A percentile compares a stretch with the other conserved stretches of the same genome.
Evolutionary conservation across 2,797 vertebrate genomes (phyloP).

Genomic region (Peromyscus nudipes): DNA sequence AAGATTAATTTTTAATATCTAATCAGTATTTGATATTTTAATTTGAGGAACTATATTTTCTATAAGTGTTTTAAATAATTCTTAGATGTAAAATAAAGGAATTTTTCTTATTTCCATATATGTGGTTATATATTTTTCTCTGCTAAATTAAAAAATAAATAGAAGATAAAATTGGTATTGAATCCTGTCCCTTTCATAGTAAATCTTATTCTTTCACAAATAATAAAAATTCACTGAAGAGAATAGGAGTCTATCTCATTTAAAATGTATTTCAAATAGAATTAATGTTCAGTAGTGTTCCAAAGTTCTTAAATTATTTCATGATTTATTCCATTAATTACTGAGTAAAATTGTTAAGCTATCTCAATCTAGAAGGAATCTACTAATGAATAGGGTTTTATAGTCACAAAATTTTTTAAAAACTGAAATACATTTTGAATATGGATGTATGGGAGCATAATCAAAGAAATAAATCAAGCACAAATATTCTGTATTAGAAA

Average conservation of each 20-base stretch:
- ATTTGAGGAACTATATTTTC: background rate
- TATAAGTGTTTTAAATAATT: background rate
- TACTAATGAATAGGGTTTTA: background rate
- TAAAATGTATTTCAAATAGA: constrained; percentile 11
- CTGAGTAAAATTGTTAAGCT: background rate
- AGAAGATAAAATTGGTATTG: constrained; percentile 5
- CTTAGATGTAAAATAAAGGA: background rate
- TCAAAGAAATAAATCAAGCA: background rate
- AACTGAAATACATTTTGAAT: background rate
- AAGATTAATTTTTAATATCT: constrained; percentile 23
- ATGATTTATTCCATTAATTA: background rate
- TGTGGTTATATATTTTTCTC: background rate
- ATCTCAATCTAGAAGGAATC: background rate
- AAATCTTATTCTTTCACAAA: background rate
- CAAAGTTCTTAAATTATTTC: background rate
- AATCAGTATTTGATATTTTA: background rate
- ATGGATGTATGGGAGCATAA: background rate
- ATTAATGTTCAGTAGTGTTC: constrained; percentile 15
- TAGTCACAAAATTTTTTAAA: background rate
- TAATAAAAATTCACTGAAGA: background rate
- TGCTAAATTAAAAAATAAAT: background rate
- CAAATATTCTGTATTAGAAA: background rate
- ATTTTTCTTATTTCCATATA: background rate
- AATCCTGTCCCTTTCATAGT: background rate
- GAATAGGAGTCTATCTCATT: background rate